Evolutionary conservation across 1,140 invertebrate species (phyloP), one percentile per base, ranked within the genome.

Genomic region (Glossosoma conforme): DNA sequence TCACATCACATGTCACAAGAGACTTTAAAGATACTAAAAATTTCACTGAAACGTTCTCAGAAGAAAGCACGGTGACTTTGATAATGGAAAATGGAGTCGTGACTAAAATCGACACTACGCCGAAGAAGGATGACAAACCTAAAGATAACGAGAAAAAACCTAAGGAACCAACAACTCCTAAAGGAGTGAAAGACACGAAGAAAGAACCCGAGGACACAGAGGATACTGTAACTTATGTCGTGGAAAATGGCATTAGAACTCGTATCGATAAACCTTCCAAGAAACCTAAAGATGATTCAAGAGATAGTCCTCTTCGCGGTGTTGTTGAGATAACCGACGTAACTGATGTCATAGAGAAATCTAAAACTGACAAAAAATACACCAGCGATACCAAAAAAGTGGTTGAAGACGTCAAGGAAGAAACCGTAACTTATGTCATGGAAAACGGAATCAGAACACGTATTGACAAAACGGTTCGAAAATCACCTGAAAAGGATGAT

Each of bases 161-260:
- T 28, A n/a, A n/a, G 6, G 24, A 28, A 28, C 6, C 24, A n/a
- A 28, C 6, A 28, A 6, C 24, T 28, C 6, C 6, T 28, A 28
- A 28, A 28, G n/a, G n/a, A 28, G n/a, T n/a, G 6, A n/a, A 28
- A 28, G 24, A 28, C n/a, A 28, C 24, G 6, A 28, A 28, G n/a
- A 6, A 8, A 28, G 24, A n/a, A 8, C 6, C 6, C 24, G n/a
- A 28, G n/a, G n/a, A n/a, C n/a, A 22, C 33, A 22, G 45, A 52
- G 32, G 45, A 52, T 1, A 20, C 28, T 35, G 35, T 28, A 1
- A 42, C 10, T 35, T 56, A 52, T 32, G 44, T 56, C 18, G 30
- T 51, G 13, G 48, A 51, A 18, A 51, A 51, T 19, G 48, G 48
- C 3, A 51, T 51, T 9, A 51, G 22, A 51, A 52, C 50, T 10